Evolutionary conservation across 2,797 vertebrate genomes (phyloP), one percentile per base, ranked within the genome.

Genomic region (Danionella dracula): DNA sequence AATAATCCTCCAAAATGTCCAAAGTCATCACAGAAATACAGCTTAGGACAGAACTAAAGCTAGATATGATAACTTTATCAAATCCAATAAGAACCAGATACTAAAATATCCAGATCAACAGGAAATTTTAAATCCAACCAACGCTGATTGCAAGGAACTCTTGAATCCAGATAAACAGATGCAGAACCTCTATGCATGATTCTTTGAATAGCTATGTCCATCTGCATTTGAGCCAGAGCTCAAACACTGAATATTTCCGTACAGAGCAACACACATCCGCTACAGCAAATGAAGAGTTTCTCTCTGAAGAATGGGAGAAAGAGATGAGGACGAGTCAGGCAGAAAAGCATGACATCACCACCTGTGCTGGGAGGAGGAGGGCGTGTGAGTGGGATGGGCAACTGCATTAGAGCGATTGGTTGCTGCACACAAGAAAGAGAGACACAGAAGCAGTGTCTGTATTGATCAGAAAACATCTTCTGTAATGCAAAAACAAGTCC

Each of bases 301-400:
- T 6, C 84, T 89, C 88, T 41, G 83, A 89, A 92, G 89, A 93
- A 88, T 87, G 90, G 6, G 23, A 27, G 23, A 27, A 6, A 27
- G 23, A 27, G 23, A 27, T 6, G 23, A 6, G 92, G 92, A 92
- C 89, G 93, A 88, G 85, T 79, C 81, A 88, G 92, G 92, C 92
- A 85, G 84, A 93, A 94, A 94, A 94, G 92, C 92, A 97, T 98
- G 95, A 98, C 95, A 97, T 98, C 95, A 96, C 96, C 95, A 97
- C 93, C 94, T 95, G 92, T 87, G 90, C 86, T 37, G 72, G 44
- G 75, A 56, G 67, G 51, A 45, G 86, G 83, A 29, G 55, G 45
- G 68, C 69, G 89, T 85, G 85, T 85, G 88, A 27, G 38, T 16
- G 34, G 32, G n/a, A 15, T 40, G 64, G 87, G 87, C 86, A 85